These are phyloP conservation scores for Motacilla tschutschensis DNA, from an alignment of 2,113 vertebrate species.

Conservation along the genomic window DNA sequence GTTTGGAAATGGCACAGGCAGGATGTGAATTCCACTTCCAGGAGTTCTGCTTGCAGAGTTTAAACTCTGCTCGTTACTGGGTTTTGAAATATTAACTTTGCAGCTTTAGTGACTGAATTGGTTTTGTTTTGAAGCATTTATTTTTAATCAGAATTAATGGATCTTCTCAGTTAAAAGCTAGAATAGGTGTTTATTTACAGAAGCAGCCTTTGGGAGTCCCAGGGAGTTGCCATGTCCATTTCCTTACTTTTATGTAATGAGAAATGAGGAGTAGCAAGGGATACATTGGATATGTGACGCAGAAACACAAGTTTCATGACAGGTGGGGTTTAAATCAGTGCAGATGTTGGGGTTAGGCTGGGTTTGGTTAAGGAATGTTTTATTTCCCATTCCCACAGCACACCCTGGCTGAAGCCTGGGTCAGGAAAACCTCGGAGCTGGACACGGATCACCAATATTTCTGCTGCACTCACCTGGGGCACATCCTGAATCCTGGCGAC, in stretches of 20 bases:
- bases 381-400: conserved; percentile 77
- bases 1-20: not conserved
- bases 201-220: not conserved
- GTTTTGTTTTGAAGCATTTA: not conserved
- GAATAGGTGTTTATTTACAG: rapidly evolving
- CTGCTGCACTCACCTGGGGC: conserved; percentile 92
- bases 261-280: not conserved
- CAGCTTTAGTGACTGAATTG: not conserved
- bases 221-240: not conserved
- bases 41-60: not conserved
- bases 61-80: not conserved
- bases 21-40: not conserved
- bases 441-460: conserved; percentile 90
- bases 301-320: not conserved
- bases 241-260: not conserved
- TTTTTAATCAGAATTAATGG: not conserved
- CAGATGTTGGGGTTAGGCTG: not conserved
- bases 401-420: conserved; percentile 91
- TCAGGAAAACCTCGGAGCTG: conserved; percentile 95
- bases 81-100: not conserved
- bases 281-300: rapidly evolving
- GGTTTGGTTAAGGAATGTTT: not conserved
- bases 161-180: not conserved
- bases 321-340: not conserved
- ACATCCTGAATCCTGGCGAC: conserved; percentile 94